Conservation (phyloP, 2,888 invertebrate genomes). For the Parapristionchus giblindavisi region DNA sequence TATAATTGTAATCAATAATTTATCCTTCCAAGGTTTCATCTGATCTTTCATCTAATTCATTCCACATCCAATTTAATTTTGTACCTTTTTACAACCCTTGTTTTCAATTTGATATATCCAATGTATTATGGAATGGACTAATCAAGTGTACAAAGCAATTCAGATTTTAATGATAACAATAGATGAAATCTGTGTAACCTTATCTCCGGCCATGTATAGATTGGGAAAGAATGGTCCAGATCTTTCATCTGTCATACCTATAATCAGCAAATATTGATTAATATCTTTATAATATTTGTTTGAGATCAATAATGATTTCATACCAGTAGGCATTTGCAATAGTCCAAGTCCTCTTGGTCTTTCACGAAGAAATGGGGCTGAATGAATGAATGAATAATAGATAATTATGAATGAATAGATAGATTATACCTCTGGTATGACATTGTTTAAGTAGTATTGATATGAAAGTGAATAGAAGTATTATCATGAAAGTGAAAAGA, state of each 20-base stretch:
- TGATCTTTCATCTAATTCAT: no score
- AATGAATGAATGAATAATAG: not conserved
- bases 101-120: no score
- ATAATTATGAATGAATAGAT: not conserved
- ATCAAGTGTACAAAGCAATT: no score
- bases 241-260: slow-evolving; percentile 63
- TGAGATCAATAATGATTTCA: not conserved
- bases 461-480: not conserved
- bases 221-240: slow-evolving; percentile 62
- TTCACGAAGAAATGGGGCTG: slow-evolving; percentile 59
- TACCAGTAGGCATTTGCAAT: slow-evolving; percentile 55
- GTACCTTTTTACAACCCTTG: no score
- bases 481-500: not conserved
- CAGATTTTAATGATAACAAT: not conserved
- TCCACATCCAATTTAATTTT: no score
- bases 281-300: not conserved
- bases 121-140: no score
- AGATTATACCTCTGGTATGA: slow-evolving; percentile 13
- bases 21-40: no score
- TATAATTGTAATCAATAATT: not conserved
- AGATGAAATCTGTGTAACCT: slow-evolving; percentile 36
- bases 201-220: slow-evolving; percentile 62
- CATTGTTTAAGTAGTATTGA: not conserved
- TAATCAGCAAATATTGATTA: not conserved
- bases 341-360: slow-evolving; percentile 61